These are phyloP conservation scores for Ia io DNA, from an alignment of 2,113 vertebrate genomes.

Conservation along the genomic window DNA sequence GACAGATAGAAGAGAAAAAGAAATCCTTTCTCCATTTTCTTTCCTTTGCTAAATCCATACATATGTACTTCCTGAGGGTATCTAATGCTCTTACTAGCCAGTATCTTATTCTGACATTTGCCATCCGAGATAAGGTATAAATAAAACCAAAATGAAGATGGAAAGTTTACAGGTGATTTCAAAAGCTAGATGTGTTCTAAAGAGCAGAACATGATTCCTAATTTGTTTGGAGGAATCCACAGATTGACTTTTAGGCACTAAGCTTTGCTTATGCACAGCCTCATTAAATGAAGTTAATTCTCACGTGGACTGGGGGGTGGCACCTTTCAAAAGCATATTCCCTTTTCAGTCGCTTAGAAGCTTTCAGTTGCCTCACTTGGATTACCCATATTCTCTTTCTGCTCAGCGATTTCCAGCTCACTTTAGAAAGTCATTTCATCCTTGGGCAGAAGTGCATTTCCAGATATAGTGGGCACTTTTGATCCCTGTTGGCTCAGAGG, in stretches of 20 bases:
- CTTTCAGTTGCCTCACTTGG: constrained; percentile 14
- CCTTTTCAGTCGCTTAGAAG: constrained; percentile 9
- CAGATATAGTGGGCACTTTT: constrained; percentile 47
- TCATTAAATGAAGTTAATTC: constrained; percentile 51
- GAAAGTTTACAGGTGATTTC: neutral
- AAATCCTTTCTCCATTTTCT: neutral
- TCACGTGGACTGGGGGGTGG: neutral
- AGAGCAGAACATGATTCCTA: neutral
- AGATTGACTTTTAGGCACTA: constrained; percentile 22
- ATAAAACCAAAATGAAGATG: constrained; percentile 45
- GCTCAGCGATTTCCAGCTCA: constrained; percentile 30
- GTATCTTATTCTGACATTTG: constrained; percentile 6
- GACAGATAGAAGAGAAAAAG: constrained; percentile 21
- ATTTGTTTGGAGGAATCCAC: neutral
- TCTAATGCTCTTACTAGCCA: constrained; percentile 23
- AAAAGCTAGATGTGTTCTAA: constrained; percentile 32
- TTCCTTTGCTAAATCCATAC: constrained; percentile 19
- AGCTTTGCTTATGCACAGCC: neutral
- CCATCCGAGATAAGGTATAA: neutral
- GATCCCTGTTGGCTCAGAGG: neutral
- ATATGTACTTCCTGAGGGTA: neutral
- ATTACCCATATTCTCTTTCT: constrained; percentile 48
- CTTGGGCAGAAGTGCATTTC: constrained; percentile 3
- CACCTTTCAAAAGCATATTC: constrained; percentile 28
- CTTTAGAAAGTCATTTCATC: constrained; percentile 46